Base-by-base conservation (phyloP, 2,113 vertebrate species). In the Cyprinodon brontotheroides region DNA sequence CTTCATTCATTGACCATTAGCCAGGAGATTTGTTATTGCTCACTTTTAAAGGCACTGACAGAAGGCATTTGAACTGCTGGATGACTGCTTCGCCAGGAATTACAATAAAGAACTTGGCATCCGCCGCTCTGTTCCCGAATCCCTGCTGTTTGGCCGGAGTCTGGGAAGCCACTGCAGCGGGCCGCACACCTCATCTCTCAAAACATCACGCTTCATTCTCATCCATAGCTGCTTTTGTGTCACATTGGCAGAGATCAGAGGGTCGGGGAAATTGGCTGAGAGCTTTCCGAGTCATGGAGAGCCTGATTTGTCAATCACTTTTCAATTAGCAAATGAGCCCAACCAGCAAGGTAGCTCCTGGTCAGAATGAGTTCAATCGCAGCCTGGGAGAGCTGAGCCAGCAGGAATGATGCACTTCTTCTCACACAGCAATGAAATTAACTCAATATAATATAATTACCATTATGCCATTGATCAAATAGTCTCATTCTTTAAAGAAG, bases 281-380 rank as follows among this genome's bases (percentile, higher is more conserved):
- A 67, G 75, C 70, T 86, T 86, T 92, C 85, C 74, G 64, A 63
- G 88, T 87, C 91, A 89, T 74, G 88, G 62, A 76, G 81, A 79
- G 65, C 71, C 88, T 79, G 86, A 87, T 89, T 87, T 75, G 85
- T 90, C 86, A 73, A 90, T 89, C 83, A 78, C 86, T 89, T 89
- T 92, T 89, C 92, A 88, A 91, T 92, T 87, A 91, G 87, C 73
- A 89, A 88, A 92, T 89, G 84, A 92, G 91, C 82, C 78, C 10
- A 65, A 38, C 20, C 66, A 53, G 41, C 59, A 40, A 65, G 75
- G 75, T 50, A 78, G 37, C 20, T 65, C 61, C 48, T 22, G 40
- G 61, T 65, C 67, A 77, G 38, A 71, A 61, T 15, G 70, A 72
- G 61, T 64, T 53, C 70, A 72, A 15, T 14, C 39, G n/a, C 57